Evolutionary conservation across 2,888 invertebrate genomes (phyloP).

Genomic region (Troides helena): DNA sequence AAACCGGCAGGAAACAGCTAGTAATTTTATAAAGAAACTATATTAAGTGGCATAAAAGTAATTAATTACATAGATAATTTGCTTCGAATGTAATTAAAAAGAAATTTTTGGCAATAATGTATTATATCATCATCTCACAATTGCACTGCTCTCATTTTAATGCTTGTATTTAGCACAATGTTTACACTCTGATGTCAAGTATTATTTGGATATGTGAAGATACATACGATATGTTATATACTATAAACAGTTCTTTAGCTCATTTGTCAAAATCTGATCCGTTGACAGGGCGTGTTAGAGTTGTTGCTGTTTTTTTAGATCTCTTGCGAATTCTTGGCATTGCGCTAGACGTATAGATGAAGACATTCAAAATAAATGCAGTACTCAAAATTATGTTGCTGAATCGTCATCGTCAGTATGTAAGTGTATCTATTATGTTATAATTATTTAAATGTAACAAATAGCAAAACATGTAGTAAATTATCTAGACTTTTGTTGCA

Average conservation of each 20-base stretch:
- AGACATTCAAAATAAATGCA: constrained; percentile 2
- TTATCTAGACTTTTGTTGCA: background rate
- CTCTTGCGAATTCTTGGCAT: constrained; percentile 50
- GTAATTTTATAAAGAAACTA: no score
- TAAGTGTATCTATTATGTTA: background rate
- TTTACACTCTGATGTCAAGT: background rate
- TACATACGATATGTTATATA: background rate
- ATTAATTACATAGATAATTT: no score
- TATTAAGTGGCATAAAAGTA: no score
- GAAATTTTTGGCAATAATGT: no score
- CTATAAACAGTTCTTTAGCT: constrained; percentile 33
- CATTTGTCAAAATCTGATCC: constrained; percentile 48
- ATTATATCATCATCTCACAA: no score
- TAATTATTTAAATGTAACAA: background rate
- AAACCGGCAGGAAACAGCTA: no score
- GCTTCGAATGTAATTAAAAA: no score
- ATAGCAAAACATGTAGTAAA: background rate
- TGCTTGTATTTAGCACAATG: no score
- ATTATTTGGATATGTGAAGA: background rate
- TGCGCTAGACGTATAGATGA: background rate
- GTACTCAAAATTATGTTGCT: background rate
- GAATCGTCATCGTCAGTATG: background rate
- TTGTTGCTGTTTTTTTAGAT: constrained; percentile 42
- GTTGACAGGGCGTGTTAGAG: constrained; percentile 47
- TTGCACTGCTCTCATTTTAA: no score